A percentile compares a stretch with the other conserved stretches of the same genome.
Evolutionary conservation across 2,113 vertebrate species (phyloP).

Genomic region (Galeopterus variegatus): DNA sequence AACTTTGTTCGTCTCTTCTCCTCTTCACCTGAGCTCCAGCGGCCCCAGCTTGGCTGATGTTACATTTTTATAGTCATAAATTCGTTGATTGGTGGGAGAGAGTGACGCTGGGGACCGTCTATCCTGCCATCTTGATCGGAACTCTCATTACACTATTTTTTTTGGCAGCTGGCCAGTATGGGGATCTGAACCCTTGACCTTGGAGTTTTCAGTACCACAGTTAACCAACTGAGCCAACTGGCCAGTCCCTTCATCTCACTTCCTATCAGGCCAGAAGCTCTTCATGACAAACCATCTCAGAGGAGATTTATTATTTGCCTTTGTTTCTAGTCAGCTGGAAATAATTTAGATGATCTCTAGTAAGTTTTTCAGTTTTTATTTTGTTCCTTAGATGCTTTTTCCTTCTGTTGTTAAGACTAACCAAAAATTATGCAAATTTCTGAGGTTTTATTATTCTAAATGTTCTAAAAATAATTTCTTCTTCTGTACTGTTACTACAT

Average conservation of each 20-base stretch:
- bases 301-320: slow-evolving; percentile 41
- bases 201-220: too few species aligned
- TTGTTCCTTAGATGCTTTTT: neutral
- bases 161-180: too few species aligned
- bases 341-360: slow-evolving; percentile 1
- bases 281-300: neutral
- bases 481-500: neutral
- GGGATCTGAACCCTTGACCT: too few species aligned
- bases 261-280: neutral
- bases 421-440: slow-evolving; percentile 23
- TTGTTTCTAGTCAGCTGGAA: slow-evolving; percentile 50
- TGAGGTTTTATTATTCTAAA: slow-evolving; percentile 23
- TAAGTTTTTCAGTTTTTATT: neutral
- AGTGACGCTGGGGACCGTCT: too few species aligned
- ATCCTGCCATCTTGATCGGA: too few species aligned
- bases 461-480: slow-evolving; percentile 11
- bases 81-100: too few species aligned
- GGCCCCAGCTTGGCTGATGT: too few species aligned
- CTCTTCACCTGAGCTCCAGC: too few species aligned
- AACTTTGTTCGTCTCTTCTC: too few species aligned
- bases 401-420: slow-evolving; percentile 11
- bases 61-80: too few species aligned
- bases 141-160: too few species aligned
- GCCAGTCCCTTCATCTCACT: neutral
- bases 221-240: too few species aligned